These are phyloP conservation scores for Apodemia duryi DNA, from an alignment of 2,888 invertebrate genomes.

Conservation along the genomic window DNA sequence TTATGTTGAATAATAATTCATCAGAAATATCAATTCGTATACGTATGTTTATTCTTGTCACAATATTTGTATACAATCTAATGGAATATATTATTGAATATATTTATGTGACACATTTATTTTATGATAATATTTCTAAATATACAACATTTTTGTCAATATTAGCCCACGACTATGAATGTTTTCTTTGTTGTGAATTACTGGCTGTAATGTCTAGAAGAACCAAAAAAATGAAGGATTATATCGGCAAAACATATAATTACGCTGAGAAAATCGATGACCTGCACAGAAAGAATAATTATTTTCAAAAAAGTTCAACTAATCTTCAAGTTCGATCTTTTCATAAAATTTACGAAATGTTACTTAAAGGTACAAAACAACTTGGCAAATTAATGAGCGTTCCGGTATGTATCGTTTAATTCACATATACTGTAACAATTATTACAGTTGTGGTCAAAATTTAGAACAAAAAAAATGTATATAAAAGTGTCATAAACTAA, in stretches of 20 bases:
- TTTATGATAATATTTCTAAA: not conserved
- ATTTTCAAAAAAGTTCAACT: constrained; percentile 41
- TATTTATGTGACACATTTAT: constrained; percentile 6
- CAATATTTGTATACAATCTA: constrained; percentile 15
- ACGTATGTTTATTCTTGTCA: constrained; percentile 4
- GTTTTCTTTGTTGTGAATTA: constrained; percentile 5
- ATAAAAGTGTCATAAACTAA: too few relatives aligned
- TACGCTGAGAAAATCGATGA: not conserved
- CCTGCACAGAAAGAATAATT: constrained; percentile 32
- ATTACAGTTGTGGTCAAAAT: too few relatives aligned
- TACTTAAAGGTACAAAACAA: constrained; percentile 52
- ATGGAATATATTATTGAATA: constrained; percentile 9
- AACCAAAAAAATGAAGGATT: not conserved
- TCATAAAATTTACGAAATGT: constrained; percentile 51
- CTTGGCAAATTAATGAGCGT: constrained; percentile 55
- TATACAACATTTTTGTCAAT: constrained; percentile 9
- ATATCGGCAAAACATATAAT: not conserved
- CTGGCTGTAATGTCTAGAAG: constrained; percentile 1
- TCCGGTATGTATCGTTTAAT: constrained; percentile 51
- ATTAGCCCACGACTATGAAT: constrained; percentile 14
- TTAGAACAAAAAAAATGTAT: too few relatives aligned
- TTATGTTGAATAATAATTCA: not conserved
- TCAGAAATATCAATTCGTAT: not conserved
- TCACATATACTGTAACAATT: constrained; percentile 22
- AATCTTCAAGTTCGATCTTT: constrained; percentile 45